Evolutionary conservation across 2,888 invertebrate species (phyloP), one percentile per base, ranked within the genome.

Genomic region (Sicus ferrugineus): DNA sequence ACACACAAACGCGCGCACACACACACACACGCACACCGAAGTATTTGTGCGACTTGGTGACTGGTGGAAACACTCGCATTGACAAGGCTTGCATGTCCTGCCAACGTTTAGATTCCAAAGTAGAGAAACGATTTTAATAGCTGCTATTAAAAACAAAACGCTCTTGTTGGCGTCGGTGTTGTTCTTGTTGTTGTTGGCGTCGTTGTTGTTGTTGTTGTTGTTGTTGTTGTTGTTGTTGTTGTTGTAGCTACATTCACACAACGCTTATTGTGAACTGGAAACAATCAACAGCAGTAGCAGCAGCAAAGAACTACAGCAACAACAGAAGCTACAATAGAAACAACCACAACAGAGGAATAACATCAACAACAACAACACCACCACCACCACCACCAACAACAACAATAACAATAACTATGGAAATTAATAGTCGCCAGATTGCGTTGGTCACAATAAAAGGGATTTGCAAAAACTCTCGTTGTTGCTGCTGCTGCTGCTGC

Each of bases 381-480:
- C 23, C 42, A 54, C 16, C 26, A 54, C 21, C 54, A 54, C 9
- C 30, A 56, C 1, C 2, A 34, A 31, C 21, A 31, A 31, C 23
- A 42, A 30, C 48, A 48, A 62, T 28, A 42, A 61, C 21, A 21
- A 38, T 19, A 34, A 50, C 52, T 2, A 4, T 28, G 46, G 9
- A 14, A 46, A 23, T 64, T 64, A 64, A 50, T 31, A 50, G 64
- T 31, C 19, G 50, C 50, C 64, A 50, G 50, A 50, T 50, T 73
- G 68, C 71, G 68, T 62, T 65, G 63, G 61, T 56, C 56, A 66
- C 70, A 71, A 71, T 69, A 66, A 67, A 64, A 69, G 68, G 46
- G 52, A 59, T 69, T 69, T 67, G 7, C 23, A 68, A 71, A 72
- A 73, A 71, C 71, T 71, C 70, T 70, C 70, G 70, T 70, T 72